phyloP scores from a whole-genome alignment of 2,113 vertebrate species.

The Ascaphus truei region DNA sequence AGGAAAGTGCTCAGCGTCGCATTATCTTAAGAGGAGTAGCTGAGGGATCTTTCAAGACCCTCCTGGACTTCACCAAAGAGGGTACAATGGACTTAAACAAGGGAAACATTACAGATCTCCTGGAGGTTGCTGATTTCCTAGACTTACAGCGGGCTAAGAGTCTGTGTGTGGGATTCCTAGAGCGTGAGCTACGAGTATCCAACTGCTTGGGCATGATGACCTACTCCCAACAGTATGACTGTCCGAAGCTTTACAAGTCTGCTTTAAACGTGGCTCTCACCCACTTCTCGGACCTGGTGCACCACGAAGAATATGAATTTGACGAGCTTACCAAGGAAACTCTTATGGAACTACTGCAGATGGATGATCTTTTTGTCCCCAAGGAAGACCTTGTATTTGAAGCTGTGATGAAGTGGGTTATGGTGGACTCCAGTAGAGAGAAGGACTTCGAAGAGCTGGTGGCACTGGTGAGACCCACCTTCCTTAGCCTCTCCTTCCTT shows the following conservation, averaged over 20 bases:
- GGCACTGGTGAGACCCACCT: conserved; percentile 68
- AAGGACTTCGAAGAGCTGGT: conserved; percentile 71
- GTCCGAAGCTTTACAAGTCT: conserved; percentile 53
- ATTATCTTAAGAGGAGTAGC: conserved; percentile 67
- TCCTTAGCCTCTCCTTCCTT: conserved; percentile 72
- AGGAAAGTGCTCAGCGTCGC: conserved; percentile 60
- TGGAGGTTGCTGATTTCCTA: conserved; percentile 77
- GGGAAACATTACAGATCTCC: conserved; percentile 69
- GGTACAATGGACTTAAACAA: conserved; percentile 56
- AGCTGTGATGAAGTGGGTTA: conserved; percentile 69
- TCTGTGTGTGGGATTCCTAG: conserved; percentile 77
- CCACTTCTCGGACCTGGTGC: conserved; percentile 68
- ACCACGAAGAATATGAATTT: conserved; percentile 66
- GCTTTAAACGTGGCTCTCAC: conserved; percentile 71
- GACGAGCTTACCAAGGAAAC: conserved; percentile 65
- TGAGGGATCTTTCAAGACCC: conserved; percentile 58
- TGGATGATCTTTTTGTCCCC: conserved; percentile 65
- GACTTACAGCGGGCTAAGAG: conserved; percentile 69
- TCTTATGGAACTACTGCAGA: conserved; percentile 66
- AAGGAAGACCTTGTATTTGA: conserved; percentile 77
- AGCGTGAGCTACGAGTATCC: conserved; percentile 73
- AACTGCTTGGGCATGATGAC: conserved; percentile 81
- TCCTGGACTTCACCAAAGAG: conserved; percentile 64
- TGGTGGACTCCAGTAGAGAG: conserved; percentile 64
- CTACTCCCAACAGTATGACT: conserved; percentile 71